Conservation (phyloP, 2,888 invertebrate species). For the Chrysolina oricalcia region DNA sequence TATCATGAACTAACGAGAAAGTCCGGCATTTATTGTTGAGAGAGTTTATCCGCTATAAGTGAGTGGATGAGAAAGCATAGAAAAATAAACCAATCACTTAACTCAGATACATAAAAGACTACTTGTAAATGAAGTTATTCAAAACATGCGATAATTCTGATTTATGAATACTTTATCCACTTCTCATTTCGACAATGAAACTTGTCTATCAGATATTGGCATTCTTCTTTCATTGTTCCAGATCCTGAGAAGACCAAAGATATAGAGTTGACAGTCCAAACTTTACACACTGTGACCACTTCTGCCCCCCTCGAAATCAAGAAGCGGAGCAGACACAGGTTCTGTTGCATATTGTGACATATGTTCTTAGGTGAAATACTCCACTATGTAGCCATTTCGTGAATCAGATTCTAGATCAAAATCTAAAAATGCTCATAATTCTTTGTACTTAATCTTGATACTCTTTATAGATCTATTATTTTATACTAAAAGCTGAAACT, state of each 20-base stretch:
- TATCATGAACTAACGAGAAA: too few species aligned
- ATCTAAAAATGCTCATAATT: conserved; percentile 44
- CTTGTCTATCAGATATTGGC: too few species aligned
- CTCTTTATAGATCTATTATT: conserved; percentile 42
- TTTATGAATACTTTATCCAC: too few species aligned
- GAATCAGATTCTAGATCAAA: conserved; percentile 47
- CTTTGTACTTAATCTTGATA: conserved; percentile 29
- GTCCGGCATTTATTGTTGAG: too few species aligned
- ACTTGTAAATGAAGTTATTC: too few species aligned
- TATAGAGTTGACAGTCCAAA: conserved; percentile 91
- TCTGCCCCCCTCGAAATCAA: conserved; percentile 72
- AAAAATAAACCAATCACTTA: too few species aligned
- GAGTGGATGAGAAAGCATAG: too few species aligned
- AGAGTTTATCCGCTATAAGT: too few species aligned
- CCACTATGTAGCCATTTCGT: not conserved
- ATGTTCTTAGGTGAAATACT: conserved; percentile 18
- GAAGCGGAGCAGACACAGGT: conserved; percentile 69
- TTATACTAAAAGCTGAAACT: conserved; percentile 50
- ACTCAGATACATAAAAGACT: too few species aligned
- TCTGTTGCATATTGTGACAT: conserved; percentile 71
- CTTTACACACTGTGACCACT: conserved; percentile 77
- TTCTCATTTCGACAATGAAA: too few species aligned
- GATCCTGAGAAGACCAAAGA: conserved; percentile 88
- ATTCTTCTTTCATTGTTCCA: conserved; percentile 59
- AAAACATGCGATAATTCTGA: too few species aligned